Evolutionary conservation across 2,113 vertebrate genomes (phyloP).

Genomic region (Atherinomorus stipes): DNA sequence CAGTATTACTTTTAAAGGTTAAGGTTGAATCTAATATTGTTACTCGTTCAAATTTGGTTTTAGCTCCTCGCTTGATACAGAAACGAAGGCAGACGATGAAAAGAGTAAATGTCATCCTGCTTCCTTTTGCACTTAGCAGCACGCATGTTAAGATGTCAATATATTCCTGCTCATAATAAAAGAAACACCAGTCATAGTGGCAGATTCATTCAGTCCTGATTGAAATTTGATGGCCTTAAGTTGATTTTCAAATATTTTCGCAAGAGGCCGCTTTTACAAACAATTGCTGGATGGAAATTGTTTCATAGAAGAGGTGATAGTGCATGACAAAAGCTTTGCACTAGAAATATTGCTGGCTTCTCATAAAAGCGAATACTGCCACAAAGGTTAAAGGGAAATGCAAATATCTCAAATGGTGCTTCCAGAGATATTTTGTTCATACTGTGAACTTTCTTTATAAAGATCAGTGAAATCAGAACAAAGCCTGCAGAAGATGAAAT

Average conservation of each 20-base stretch:
- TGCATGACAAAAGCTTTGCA: neutral
- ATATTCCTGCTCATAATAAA: conserved; percentile 29
- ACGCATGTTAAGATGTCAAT: conserved; percentile 67
- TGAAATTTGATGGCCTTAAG: neutral
- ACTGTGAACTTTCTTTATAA: neutral
- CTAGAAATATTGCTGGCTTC: conserved; percentile 1
- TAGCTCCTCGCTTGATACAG: conserved; percentile 34
- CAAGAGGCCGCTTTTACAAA: neutral
- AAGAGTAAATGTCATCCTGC: conserved; percentile 67
- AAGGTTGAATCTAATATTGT: conserved; percentile 35
- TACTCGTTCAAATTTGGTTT: conserved; percentile 21
- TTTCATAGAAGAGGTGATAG: neutral
- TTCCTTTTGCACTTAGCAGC: conserved; percentile 43
- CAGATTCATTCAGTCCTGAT: conserved; percentile 9
- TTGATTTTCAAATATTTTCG: neutral
- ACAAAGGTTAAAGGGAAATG: neutral
- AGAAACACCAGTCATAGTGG: conserved; percentile 1
- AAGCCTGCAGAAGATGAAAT: neutral
- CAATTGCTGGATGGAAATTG: neutral
- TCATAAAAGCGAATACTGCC: neutral
- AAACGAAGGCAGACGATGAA: conserved; percentile 40
- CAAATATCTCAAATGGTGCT: neutral
- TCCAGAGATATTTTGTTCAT: neutral
- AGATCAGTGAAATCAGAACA: neutral
- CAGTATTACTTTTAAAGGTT: conserved; percentile 51